phyloP scores from a whole-genome alignment of 2,113 vertebrate genomes.

The Caranx melampygus region DNA sequence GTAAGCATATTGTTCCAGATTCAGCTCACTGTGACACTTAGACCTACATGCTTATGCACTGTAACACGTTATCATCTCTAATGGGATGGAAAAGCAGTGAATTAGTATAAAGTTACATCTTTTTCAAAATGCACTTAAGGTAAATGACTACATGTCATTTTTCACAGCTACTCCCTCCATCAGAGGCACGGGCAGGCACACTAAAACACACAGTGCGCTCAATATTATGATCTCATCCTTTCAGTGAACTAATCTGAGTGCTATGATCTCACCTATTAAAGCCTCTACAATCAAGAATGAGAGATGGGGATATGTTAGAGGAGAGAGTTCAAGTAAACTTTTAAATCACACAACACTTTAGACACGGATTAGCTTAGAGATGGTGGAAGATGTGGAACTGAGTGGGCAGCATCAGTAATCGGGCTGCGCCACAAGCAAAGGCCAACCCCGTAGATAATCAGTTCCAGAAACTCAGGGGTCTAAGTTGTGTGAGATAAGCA shows the following conservation, averaged over 20 bases:
- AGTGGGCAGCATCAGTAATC: constrained; percentile 2
- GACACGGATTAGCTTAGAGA: constrained; percentile 17
- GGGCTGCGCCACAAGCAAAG: constrained; percentile 23
- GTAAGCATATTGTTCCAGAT: background rate
- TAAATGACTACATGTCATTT: background rate
- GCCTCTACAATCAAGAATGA: background rate
- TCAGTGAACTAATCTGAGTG: constrained; percentile 15
- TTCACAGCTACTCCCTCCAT: background rate
- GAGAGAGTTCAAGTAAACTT: background rate
- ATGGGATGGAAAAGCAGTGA: background rate
- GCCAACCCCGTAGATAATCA: background rate
- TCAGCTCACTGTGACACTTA: background rate
- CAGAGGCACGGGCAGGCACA: background rate
- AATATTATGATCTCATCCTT: constrained; percentile 4
- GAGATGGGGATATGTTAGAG: background rate
- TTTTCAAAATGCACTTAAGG: background rate
- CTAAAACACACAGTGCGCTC: background rate
- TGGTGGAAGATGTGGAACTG: background rate
- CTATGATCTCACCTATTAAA: constrained; percentile 28
- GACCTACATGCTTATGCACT: background rate
- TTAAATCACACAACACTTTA: background rate
- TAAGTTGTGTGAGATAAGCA: constrained; percentile 59
- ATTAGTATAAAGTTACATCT: constrained; percentile 2
- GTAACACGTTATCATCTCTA: background rate
- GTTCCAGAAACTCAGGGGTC: constrained; percentile 41